A percentile compares a stretch with the other conserved stretches of the same genome.
Conservation (phyloP, 2,113 vertebrate species). For the Turdus rufiventris region DNA sequence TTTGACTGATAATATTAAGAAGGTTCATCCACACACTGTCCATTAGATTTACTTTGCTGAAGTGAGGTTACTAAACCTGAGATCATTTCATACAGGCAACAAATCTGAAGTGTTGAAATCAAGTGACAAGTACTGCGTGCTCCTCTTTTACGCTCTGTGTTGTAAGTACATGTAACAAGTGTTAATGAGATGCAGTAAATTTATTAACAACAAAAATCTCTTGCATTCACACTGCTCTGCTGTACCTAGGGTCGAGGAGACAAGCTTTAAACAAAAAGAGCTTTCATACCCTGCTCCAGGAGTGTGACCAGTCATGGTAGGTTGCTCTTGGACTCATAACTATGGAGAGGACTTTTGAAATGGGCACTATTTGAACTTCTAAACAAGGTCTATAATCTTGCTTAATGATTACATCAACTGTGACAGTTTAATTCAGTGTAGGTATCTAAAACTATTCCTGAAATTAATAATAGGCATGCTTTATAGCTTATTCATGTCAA, state of each 20-base stretch:
- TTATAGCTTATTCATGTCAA: constrained; percentile 8
- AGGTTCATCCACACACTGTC: background rate
- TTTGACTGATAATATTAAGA: background rate
- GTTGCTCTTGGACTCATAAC: constrained; percentile 31
- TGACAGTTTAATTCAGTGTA: constrained; percentile 49
- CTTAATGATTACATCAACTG: constrained; percentile 33
- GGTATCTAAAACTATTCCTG: constrained; percentile 32
- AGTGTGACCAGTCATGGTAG: constrained; percentile 23
- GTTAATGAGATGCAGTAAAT: background rate
- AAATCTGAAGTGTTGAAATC: background rate
- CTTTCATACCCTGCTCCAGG: constrained; percentile 10
- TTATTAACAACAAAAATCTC: constrained; percentile 21
- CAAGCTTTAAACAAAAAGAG: background rate
- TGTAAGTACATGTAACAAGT: background rate
- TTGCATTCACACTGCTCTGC: background rate
- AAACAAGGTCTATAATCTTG: constrained; percentile 44
- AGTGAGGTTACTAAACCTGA: background rate
- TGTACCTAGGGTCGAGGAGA: background rate
- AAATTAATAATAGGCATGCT: constrained; percentile 31
- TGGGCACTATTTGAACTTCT: constrained; percentile 43
- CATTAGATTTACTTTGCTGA: background rate
- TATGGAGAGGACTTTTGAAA: constrained; percentile 27
- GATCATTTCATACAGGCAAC: background rate
- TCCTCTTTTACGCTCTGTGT: background rate
- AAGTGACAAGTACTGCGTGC: background rate